phyloP scores from a whole-genome alignment of 2,113 vertebrate species.

The Xenopus laevis region DNA sequence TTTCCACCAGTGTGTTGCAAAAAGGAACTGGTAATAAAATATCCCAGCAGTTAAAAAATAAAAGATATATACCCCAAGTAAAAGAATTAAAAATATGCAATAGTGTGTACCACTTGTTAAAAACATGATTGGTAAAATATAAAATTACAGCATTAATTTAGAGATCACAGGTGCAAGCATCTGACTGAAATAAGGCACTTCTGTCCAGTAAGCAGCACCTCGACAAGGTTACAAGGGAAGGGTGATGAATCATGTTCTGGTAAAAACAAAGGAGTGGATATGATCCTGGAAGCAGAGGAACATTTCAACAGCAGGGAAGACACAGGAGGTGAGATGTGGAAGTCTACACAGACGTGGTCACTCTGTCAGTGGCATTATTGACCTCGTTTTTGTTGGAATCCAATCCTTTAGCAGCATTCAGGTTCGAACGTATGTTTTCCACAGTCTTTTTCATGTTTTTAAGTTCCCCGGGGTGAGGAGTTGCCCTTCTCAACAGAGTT shows the following conservation, averaged over 20 bases:
- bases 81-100: constrained; percentile 71
- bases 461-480: constrained; percentile 93
- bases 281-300: constrained; percentile 58
- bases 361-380: constrained; percentile 89
- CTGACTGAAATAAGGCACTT: constrained; percentile 82
- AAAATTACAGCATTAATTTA: constrained; percentile 65
- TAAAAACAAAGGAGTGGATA: constrained; percentile 54
- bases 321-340: constrained; percentile 74
- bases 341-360: constrained; percentile 96
- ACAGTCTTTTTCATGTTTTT: constrained; percentile 93
- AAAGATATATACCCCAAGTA: constrained; percentile 69
- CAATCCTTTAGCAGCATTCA: constrained; percentile 95
- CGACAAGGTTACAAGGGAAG: constrained; percentile 51
- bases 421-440: constrained; percentile 91
- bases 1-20: constrained; percentile 76
- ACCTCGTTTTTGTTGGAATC: constrained; percentile 99
- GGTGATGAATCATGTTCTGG: constrained; percentile 56
- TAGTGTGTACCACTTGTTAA: constrained; percentile 71
- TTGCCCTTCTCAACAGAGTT: constrained; percentile 87
- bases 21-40: constrained; percentile 60
- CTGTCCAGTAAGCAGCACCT: constrained; percentile 60
- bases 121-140: constrained; percentile 57
- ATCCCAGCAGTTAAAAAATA: constrained; percentile 67
- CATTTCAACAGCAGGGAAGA: constrained; percentile 69
- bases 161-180: constrained; percentile 65